A percentile compares a stretch with the other conserved stretches of the same genome.
phyloP scores from a whole-genome alignment of 2,797 vertebrate species.

The Chaetodon trifasciatus region DNA sequence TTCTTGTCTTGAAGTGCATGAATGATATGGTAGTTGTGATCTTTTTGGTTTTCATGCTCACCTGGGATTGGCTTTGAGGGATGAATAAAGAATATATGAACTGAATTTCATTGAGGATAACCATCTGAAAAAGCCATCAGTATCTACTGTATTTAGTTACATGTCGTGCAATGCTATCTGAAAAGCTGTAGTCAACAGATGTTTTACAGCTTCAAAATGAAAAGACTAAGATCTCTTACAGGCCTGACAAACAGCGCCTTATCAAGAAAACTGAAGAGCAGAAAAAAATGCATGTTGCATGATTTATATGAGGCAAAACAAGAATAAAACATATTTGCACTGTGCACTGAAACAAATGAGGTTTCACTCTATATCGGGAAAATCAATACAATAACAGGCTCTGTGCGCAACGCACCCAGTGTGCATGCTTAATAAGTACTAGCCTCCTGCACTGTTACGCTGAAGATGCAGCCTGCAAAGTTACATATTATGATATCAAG shows the following conservation, averaged over 20 bases:
- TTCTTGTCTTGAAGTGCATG: background rate
- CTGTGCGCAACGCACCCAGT: conserved; percentile 55
- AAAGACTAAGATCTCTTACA: conserved; percentile 62
- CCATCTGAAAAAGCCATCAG: conserved; percentile 4
- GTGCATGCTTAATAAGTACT: conserved; percentile 77
- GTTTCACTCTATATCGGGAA: conserved; percentile 80
- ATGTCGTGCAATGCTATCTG: background rate
- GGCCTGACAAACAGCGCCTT: conserved; percentile 68
- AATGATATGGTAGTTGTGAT: background rate
- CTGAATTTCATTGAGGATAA: background rate
- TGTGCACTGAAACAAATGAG: conserved; percentile 83
- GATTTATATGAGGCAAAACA: conserved; percentile 79
- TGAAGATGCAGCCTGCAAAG: conserved; percentile 58
- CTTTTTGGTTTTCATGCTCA: background rate
- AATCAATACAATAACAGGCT: conserved; percentile 82
- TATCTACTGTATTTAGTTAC: conserved; percentile 7
- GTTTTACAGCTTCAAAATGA: conserved; percentile 32
- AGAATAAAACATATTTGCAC: conserved; percentile 83
- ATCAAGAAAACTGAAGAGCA: conserved; percentile 70
- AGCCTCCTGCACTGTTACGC: conserved; percentile 38
- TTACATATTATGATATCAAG: conserved; percentile 69
- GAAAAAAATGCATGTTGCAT: conserved; percentile 75
- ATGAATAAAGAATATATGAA: background rate
- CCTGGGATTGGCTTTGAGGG: background rate
- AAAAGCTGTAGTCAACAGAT: conserved; percentile 28